Conservation (phyloP, 2,113 vertebrate genomes). For the Poicephalus meyeri region DNA sequence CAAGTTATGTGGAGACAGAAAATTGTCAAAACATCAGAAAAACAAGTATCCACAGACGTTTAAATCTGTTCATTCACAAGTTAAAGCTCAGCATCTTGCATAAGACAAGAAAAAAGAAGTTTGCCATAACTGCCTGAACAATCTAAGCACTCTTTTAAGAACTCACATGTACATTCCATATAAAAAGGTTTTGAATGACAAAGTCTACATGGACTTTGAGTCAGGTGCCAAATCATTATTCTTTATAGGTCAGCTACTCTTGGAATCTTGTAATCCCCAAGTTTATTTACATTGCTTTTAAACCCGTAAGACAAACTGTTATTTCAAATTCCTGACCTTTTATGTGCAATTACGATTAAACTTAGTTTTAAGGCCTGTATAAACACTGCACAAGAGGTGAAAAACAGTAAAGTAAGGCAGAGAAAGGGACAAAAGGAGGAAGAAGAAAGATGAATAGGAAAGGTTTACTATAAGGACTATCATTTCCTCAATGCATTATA, state of each 20-base stretch:
- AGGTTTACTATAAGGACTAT: neutral
- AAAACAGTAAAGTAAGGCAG: neutral
- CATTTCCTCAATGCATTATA: neutral
- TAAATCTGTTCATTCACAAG: accelerated
- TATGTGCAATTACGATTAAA: neutral
- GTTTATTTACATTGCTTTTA: neutral
- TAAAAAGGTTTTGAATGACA: neutral
- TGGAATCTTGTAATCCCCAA: neutral
- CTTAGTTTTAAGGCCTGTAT: neutral
- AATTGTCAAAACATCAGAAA: neutral
- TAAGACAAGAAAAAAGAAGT: neutral
- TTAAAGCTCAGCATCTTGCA: neutral
- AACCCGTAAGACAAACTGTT: neutral
- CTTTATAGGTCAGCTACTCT: neutral
- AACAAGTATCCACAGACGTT: neutral
- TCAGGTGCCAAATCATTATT: neutral
- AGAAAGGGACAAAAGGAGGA: neutral
- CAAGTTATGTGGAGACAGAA: neutral
- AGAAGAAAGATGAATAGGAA: neutral
- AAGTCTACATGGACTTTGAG: neutral
- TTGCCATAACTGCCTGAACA: neutral
- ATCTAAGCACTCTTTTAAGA: neutral
- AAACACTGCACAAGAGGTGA: neutral
- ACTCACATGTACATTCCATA: neutral
- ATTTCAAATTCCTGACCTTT: neutral